These are phyloP conservation scores for Therioaphis trifolii DNA, from an alignment of 2,888 invertebrate genomes.

Conservation along the genomic window DNA sequence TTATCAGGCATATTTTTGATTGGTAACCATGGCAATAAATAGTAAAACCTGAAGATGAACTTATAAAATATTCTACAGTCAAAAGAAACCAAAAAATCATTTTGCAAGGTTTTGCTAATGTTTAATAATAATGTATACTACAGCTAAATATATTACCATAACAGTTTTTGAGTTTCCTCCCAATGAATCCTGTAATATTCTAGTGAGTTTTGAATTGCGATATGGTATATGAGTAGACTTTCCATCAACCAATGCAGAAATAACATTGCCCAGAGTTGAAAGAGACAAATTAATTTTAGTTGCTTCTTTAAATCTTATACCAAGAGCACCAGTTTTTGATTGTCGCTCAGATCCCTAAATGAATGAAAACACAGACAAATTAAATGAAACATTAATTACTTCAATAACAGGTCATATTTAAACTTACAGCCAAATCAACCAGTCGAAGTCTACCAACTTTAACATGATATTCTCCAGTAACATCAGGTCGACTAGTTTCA, in stretches of 20 bases:
- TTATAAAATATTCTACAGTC: too few species aligned
- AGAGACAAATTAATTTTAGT: conserved; percentile 98
- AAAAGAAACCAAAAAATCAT: too few species aligned
- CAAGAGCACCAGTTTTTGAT: conserved; percentile 94
- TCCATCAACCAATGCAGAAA: conserved; percentile 96
- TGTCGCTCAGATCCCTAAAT: conserved; percentile 94
- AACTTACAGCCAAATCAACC: conserved; percentile 92
- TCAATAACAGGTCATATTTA: neutral
- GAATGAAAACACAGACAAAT: neutral
- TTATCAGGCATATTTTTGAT: too few species aligned
- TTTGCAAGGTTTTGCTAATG: too few species aligned
- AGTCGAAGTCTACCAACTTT: conserved; percentile 97
- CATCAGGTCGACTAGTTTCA: conserved; percentile 89
- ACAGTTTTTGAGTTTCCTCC: conserved; percentile 97
- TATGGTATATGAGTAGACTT: conserved; percentile 98
- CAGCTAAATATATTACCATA: conserved; percentile 83
- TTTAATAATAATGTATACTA: too few species aligned
- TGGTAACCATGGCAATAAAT: too few species aligned
- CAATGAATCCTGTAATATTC: conserved; percentile 93
- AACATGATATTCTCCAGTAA: conserved; percentile 86
- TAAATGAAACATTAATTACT: neutral
- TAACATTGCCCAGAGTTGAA: conserved; percentile 97
- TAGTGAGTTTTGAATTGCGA: conserved; percentile 95
- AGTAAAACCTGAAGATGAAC: too few species aligned
- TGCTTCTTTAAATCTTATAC: conserved; percentile 93